These are phyloP conservation scores for Ophion ventricosus DNA, from an alignment of 2,888 invertebrate species.

Conservation along the genomic window DNA sequence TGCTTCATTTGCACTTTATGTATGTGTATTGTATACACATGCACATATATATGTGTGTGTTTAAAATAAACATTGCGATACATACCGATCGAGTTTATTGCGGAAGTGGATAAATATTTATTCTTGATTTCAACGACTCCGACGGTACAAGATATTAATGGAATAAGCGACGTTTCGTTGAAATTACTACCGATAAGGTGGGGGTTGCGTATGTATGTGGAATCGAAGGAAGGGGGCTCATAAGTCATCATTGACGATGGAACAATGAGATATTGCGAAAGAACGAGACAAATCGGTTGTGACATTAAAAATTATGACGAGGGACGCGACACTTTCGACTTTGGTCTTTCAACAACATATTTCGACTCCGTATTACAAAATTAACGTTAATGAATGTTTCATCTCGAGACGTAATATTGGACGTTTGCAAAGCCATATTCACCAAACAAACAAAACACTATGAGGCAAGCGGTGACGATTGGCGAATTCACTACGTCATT, in stretches of 20 bases:
- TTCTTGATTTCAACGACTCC: not conserved
- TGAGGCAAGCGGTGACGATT: too few relatives aligned
- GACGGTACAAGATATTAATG: not conserved
- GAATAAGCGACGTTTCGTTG: not conserved
- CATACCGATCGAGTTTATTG: not conserved
- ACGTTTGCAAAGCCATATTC: too few relatives aligned
- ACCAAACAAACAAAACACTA: too few relatives aligned
- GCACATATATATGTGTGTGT: too few relatives aligned
- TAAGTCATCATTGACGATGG: not conserved
- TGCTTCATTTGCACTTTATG: not conserved
- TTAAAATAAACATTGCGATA: not conserved
- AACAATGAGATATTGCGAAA: not conserved
- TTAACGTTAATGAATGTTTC: too few relatives aligned
- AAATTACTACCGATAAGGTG: not conserved
- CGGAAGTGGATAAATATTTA: conserved; percentile 2
- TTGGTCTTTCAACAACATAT: not conserved
- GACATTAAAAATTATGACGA: not conserved
- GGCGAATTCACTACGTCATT: too few relatives aligned
- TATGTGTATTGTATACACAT: not conserved
- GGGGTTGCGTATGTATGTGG: not conserved
- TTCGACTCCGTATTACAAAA: not conserved
- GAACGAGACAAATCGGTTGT: not conserved
- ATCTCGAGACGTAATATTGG: too few relatives aligned
- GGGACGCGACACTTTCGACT: not conserved
- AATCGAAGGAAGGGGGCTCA: not conserved